Evolutionary conservation across 2,888 invertebrate genomes (phyloP).

Genomic region (Pseudolycoriella hygida): DNA sequence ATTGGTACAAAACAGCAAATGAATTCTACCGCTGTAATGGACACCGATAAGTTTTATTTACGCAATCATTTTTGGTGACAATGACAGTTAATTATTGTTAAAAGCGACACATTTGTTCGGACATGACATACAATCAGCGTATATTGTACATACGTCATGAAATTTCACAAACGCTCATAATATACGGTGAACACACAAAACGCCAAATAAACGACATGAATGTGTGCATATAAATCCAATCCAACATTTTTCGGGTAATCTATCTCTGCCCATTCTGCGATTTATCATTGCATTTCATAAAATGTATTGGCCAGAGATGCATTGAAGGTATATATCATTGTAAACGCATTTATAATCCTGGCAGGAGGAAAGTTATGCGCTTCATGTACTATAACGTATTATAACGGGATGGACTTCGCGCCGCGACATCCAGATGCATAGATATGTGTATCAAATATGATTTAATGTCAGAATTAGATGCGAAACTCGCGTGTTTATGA

Average conservation of each 20-base stretch:
- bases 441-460: constrained; percentile 7
- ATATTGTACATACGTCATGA: constrained; percentile 2
- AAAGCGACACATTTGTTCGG: constrained; percentile 3
- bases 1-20: not conserved
- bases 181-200: not conserved
- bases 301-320: not conserved
- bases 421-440: not conserved
- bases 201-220: not conserved
- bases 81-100: constrained; percentile 6
- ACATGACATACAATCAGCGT: constrained; percentile 5
- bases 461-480: constrained; percentile 5
- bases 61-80: constrained; percentile 3
- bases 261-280: not conserved
- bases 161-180: not conserved
- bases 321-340: not conserved
- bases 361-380: not conserved
- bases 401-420: no score
- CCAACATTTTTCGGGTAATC: not conserved
- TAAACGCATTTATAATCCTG: constrained; percentile 1
- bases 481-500: constrained; percentile 6
- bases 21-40: constrained; percentile 2
- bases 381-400: not conserved
- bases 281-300: constrained; percentile 1
- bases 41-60: constrained; percentile 4
- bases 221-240: not conserved